These are phyloP conservation scores for Chaunax sp. DNA, from an alignment of 2,797 vertebrate genomes.

Conservation along the genomic window DNA sequence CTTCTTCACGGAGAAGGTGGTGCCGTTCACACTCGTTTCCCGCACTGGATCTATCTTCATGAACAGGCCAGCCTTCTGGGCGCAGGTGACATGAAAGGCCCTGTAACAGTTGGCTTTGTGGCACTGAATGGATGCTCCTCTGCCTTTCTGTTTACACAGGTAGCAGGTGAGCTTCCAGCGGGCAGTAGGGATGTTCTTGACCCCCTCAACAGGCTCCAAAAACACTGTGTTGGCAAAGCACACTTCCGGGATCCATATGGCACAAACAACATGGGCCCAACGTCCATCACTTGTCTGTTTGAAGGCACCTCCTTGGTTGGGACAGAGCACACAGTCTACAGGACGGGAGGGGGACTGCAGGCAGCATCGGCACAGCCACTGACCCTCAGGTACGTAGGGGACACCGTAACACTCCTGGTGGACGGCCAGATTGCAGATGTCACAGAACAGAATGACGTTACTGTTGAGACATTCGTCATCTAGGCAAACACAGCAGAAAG, in stretches of 20 bases:
- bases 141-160: conserved; percentile 96
- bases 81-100: conserved; percentile 97
- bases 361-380: conserved; percentile 99
- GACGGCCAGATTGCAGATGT: conserved; percentile 98
- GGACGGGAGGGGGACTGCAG: conserved; percentile 95
- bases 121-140: conserved; percentile 98
- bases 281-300: conserved; percentile 97
- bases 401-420: conserved; percentile 99
- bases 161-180: conserved; percentile 98
- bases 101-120: conserved; percentile 99
- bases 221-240: conserved; percentile 99
- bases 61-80: conserved; percentile 94
- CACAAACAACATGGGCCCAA: conserved; percentile 99
- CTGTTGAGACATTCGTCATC: conserved; percentile 99
- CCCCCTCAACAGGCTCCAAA: conserved; percentile 96
- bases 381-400: conserved; percentile 98
- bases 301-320: conserved; percentile 97
- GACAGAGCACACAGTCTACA: conserved; percentile 97
- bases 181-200: conserved; percentile 94
- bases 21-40: conserved; percentile 92
- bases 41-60: conserved; percentile 99
- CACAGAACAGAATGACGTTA: conserved; percentile 98
- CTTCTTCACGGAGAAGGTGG: conserved; percentile 97
- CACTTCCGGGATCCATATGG: conserved; percentile 99
- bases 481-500: conserved; percentile 97